Evolutionary conservation across 2,888 invertebrate species (phyloP).

Genomic region (Hypselothyrea guttata): DNA sequence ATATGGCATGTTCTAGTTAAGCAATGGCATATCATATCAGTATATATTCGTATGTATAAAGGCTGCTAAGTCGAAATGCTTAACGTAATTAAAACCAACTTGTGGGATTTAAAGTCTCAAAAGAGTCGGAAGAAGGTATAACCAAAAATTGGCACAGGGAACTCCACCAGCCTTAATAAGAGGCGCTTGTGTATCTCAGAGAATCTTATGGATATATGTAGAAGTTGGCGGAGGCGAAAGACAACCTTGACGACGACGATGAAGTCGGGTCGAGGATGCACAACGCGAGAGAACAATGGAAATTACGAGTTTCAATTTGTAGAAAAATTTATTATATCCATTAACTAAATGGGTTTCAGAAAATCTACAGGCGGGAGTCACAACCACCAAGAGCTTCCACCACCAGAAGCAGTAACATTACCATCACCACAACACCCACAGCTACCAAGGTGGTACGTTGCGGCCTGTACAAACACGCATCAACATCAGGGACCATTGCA

Average conservation of each 20-base stretch:
- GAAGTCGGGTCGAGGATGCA: too few relatives aligned
- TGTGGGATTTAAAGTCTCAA: constrained; percentile 23
- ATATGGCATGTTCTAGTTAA: too few relatives aligned
- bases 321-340: constrained; percentile 82
- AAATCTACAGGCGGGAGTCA: constrained; percentile 51
- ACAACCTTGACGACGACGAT: constrained; percentile 35
- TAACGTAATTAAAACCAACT: constrained; percentile 79
- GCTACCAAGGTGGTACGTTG: constrained; percentile 43
- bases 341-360: constrained; percentile 82
- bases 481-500: constrained; percentile 52
- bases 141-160: constrained; percentile 24
- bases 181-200: constrained; percentile 13
- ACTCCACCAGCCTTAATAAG: constrained; percentile 4
- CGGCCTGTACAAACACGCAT: constrained; percentile 57
- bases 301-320: constrained; percentile 82
- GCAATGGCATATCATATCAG: too few relatives aligned
- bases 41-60: neutral
- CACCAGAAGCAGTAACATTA: neutral
- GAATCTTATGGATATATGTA: constrained; percentile 7
- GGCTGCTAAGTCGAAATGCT: constrained; percentile 47
- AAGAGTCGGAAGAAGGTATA: neutral
- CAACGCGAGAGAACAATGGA: constrained; percentile 73
- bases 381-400: neutral
- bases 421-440: constrained; percentile 6
- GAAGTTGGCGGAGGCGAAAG: constrained; percentile 23